A percentile compares a stretch with the other conserved stretches of the same genome.
phyloP scores from a whole-genome alignment of 2,888 invertebrate species.

The Hydraecia micacea region DNA sequence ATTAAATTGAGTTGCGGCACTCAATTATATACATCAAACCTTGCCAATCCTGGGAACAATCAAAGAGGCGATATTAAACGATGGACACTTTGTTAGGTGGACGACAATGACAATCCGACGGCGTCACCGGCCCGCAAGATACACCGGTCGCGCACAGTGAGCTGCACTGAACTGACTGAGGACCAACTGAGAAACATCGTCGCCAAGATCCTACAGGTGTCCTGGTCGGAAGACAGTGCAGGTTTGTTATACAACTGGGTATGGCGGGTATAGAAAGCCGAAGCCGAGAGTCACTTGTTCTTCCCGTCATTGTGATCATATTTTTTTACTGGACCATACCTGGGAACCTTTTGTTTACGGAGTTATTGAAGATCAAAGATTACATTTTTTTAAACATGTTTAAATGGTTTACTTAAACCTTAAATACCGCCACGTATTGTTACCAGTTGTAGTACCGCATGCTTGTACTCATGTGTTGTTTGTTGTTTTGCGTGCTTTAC shows the following conservation, averaged over 20 bases:
- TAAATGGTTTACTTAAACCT: no score
- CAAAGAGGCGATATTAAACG: constrained; percentile 6
- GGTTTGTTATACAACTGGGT: constrained; percentile 75
- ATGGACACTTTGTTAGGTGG: constrained; percentile 81
- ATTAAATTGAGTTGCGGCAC: constrained; percentile 5
- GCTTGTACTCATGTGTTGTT: neutral
- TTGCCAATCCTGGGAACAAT: neutral
- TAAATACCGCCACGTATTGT: neutral
- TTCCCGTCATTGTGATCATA: neutral
- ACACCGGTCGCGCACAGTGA: constrained; percentile 85
- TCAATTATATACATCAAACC: neutral
- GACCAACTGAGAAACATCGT: constrained; percentile 92
- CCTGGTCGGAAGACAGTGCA: constrained; percentile 92
- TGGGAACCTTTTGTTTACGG: neutral
- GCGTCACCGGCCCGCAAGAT: constrained; percentile 86
- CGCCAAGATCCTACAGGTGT: constrained; percentile 93
- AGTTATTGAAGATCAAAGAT: neutral
- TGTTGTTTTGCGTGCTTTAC: neutral
- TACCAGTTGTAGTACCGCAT: neutral
- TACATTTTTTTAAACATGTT: neutral
- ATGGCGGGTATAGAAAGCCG: neutral
- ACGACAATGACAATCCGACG: constrained; percentile 83
- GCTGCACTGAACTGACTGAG: constrained; percentile 91
- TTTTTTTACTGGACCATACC: neutral
- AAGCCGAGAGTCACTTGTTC: neutral